Evolutionary conservation across 2,888 invertebrate genomes (phyloP).

Genomic region (Pherbina coryleti): DNA sequence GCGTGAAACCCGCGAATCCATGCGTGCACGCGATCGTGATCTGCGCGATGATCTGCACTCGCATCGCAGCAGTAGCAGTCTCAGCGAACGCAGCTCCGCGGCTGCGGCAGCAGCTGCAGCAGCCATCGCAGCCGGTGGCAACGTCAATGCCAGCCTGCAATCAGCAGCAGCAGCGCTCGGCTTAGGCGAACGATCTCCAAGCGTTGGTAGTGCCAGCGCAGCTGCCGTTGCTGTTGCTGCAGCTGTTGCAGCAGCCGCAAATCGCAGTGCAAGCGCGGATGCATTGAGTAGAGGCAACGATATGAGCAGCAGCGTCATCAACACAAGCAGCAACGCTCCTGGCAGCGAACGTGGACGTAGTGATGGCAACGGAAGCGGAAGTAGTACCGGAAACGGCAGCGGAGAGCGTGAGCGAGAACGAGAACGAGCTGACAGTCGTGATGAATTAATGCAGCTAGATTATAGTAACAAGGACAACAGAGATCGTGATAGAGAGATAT

Average conservation of each 20-base stretch:
- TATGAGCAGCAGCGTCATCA: slow-evolving; percentile 37
- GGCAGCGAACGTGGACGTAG: slow-evolving; percentile 48
- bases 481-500: slow-evolving; percentile 73
- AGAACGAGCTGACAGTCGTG: slow-evolving; percentile 68
- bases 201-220: slow-evolving; percentile 65
- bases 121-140: slow-evolving; percentile 57
- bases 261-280: slow-evolving; percentile 62
- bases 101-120: slow-evolving; percentile 63
- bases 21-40: slow-evolving; percentile 62
- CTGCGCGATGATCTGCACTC: slow-evolving; percentile 63
- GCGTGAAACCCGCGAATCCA: slow-evolving; percentile 63
- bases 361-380: slow-evolving; percentile 49
- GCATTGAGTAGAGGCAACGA: slow-evolving; percentile 46
- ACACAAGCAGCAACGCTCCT: slow-evolving; percentile 50
- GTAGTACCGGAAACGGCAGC: slow-evolving; percentile 57
- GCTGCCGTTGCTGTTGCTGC: slow-evolving; percentile 62
- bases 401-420: slow-evolving; percentile 59
- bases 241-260: slow-evolving; percentile 60
- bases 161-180: slow-evolving; percentile 63
- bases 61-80: slow-evolving; percentile 67
- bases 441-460: slow-evolving; percentile 69
- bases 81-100: slow-evolving; percentile 64
- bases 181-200: slow-evolving; percentile 67
- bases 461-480: slow-evolving; percentile 67
- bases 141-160: slow-evolving; percentile 59